Percentiles rank a stretch among this genome's conserved stretches.
Conservation (phyloP, 2,113 vertebrate genomes). For the Megaceryle torquata region DNA sequence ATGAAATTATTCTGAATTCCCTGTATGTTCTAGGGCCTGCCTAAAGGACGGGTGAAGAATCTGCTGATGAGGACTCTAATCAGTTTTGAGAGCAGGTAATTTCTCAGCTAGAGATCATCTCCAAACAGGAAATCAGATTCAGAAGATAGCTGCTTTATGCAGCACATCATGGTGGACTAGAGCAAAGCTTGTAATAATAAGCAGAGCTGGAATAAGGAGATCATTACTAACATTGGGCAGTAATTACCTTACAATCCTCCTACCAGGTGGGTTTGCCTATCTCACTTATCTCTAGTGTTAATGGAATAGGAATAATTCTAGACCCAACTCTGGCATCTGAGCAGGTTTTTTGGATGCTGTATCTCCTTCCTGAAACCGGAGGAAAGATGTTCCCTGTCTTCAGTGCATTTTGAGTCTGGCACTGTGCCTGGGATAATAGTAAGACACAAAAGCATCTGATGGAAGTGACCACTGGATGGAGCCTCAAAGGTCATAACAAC, state of each 20-base stretch:
- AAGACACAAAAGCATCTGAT: neutral
- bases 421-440: neutral
- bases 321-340: neutral
- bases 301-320: neutral
- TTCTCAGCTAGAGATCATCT: conserved; percentile 64
- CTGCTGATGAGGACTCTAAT: conserved; percentile 60
- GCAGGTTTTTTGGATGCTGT: neutral
- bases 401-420: neutral
- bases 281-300: neutral
- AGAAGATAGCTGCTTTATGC: conserved; percentile 19
- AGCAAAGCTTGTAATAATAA: conserved; percentile 29
- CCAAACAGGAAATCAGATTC: conserved; percentile 56
- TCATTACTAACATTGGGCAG: neutral
- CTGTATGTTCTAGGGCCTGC: neutral
- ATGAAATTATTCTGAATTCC: neutral
- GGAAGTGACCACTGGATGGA: conserved; percentile 49
- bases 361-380: neutral
- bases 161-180: conserved; percentile 8
- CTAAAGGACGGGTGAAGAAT: conserved; percentile 32
- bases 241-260: conserved; percentile 15
- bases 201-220: conserved; percentile 19
- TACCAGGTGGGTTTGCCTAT: neutral
- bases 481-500: conserved; percentile 30
- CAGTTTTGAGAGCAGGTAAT: conserved; percentile 65
- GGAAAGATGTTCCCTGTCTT: neutral